These are phyloP conservation scores for Zosterops japonicus DNA, from an alignment of 2,113 vertebrate genomes.

Conservation along the genomic window DNA sequence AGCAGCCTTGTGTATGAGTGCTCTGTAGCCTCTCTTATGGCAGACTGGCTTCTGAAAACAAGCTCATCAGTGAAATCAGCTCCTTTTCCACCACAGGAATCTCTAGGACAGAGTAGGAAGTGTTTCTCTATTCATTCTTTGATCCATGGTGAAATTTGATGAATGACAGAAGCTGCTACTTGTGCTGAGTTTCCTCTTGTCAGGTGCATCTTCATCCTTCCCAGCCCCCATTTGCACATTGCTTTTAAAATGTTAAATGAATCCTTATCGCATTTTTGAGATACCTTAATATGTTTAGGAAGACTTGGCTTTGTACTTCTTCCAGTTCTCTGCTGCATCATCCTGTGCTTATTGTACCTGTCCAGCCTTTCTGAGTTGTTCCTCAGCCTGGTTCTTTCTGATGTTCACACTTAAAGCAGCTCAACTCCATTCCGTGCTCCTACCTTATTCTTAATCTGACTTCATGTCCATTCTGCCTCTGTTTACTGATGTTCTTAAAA, in stretches of 20 bases:
- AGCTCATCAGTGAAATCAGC: neutral
- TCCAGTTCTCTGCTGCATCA: neutral
- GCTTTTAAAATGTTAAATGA: neutral
- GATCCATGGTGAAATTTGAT: neutral
- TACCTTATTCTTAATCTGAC: neutral
- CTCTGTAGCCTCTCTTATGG: neutral
- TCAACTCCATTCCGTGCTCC: neutral
- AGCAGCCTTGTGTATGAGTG: neutral
- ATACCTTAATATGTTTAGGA: neutral
- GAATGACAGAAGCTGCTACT: neutral
- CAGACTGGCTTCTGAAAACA: neutral
- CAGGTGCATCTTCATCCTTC: neutral
- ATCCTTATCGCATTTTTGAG: neutral
- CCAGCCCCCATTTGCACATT: neutral
- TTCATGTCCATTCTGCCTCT: neutral
- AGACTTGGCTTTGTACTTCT: neutral
- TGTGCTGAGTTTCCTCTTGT: neutral
- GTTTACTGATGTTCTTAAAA: neutral
- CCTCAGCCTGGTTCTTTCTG: neutral
- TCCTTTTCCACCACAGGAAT: neutral
- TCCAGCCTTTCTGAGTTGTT: neutral
- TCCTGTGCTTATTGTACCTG: neutral
- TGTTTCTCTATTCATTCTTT: neutral
- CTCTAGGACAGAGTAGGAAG: neutral
- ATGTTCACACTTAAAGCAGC: neutral